Evolutionary conservation across 2,888 invertebrate species (phyloP), one percentile per base, ranked within the genome.

Genomic region (Laothoe populi): DNA sequence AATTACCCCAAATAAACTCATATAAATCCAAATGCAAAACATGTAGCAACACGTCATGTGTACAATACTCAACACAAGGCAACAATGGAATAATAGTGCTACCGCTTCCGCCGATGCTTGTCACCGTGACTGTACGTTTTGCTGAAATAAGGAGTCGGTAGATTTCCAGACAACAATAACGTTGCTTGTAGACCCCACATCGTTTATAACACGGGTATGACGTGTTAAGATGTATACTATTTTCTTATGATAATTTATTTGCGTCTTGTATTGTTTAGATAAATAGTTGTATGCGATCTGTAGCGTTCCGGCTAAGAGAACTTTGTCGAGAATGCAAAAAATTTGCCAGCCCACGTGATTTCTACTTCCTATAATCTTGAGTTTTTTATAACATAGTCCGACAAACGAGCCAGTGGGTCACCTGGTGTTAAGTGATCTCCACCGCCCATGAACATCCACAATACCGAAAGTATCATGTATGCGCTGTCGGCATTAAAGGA

Each of bases 171-270:
- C 72, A 72, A 72, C 69, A 73, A 70, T 66, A 59, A 60, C 19
- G 16, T 62, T 59, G 49, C 66, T 64, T 66, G 69, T 67, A 77
- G 76, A 78, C 73, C 66, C 67, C 67, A 72, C 70, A 73, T 74
- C 75, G 76, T 79, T 78, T 77, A 74, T 76, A 70, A 77, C 66
- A 58, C 13, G 64, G 60, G 60, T 69, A 64, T 66, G 63, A 63
- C 63, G 45, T 58, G 65, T 66, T 70, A 66, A 35, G 64, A 64
- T 62, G 57, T 58, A 57, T 63, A 63, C 63, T 35, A 53, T 53
- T 53, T 53, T 53, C 53, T 35, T 53, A 35, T 53, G 31, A 53
- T 53, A 53, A 53, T 53, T 53, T 53, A 53, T 31, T 26, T 35
- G 19, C 19, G 19, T 53, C 35, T 53, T 19, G 19, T 35, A 35